Evolutionary conservation across 2,888 invertebrate genomes (phyloP).

Genomic region (Uloborus plumipes): DNA sequence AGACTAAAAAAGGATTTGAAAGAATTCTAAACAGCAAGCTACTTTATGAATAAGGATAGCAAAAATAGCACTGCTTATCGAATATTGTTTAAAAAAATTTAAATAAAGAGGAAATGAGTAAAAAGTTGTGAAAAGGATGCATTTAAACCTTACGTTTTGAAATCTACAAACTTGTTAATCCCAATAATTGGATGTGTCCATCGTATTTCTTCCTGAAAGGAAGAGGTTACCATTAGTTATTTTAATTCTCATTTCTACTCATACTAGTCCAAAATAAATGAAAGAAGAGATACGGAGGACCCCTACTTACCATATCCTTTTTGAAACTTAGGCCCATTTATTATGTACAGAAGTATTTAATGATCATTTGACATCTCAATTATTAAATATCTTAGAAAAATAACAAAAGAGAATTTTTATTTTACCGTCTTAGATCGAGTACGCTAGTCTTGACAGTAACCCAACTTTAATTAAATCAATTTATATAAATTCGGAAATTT

Average conservation of each 20-base stretch:
- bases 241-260: constrained; percentile 55
- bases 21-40: constrained; percentile 51
- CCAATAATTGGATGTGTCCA: constrained; percentile 63
- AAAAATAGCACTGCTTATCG: constrained; percentile 59
- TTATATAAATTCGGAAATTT: too few species aligned
- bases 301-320: constrained; percentile 57
- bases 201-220: constrained; percentile 65
- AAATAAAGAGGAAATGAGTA: constrained; percentile 55
- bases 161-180: constrained; percentile 64
- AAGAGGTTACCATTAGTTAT: constrained; percentile 63
- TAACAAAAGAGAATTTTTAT: neutral
- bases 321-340: neutral
- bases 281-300: constrained; percentile 61
- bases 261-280: constrained; percentile 63
- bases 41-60: constrained; percentile 36
- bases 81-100: constrained; percentile 32
- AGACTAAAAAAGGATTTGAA: constrained; percentile 14
- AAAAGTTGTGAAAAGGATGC: constrained; percentile 60
- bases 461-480: too few species aligned
- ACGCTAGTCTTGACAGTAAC: neutral
- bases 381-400: neutral
- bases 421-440: neutral
- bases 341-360: neutral
- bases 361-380: neutral
- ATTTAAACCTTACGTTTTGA: constrained; percentile 64